phyloP scores from a whole-genome alignment of 2,888 invertebrate species.

The Aleiodes testaceus region DNA sequence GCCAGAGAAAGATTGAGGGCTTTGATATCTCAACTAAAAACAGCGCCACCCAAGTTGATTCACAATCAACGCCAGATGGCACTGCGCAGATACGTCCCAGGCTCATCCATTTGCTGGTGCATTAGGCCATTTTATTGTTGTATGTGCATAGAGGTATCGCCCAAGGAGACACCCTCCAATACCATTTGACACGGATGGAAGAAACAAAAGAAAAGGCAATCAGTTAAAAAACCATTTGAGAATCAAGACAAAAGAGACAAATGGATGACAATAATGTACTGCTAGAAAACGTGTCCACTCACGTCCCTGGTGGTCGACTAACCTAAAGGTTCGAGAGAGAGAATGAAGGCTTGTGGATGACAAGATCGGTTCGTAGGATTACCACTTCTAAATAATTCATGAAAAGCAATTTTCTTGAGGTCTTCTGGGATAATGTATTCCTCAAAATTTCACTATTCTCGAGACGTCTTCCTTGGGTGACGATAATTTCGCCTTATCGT shows the following conservation, averaged over 20 bases:
- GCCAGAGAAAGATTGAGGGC: too few relatives aligned
- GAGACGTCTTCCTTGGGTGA: too few relatives aligned
- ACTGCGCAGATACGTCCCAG: constrained; percentile 59
- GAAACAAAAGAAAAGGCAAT: constrained; percentile 42
- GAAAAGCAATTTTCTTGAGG: constrained; percentile 38
- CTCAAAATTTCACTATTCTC: too few relatives aligned
- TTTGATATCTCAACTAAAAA: constrained; percentile 52
- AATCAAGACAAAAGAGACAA: constrained; percentile 55
- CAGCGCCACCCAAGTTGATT: constrained; percentile 69
- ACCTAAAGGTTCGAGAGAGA: too few relatives aligned
- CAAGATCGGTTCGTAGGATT: constrained; percentile 16
- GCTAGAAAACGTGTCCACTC: constrained; percentile 15
- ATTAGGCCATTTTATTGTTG: constrained; percentile 64
- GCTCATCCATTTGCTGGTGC: constrained; percentile 55
- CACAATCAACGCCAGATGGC: constrained; percentile 64
- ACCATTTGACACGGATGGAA: background rate
- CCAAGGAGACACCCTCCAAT: constrained; percentile 10
- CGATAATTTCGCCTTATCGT: too few relatives aligned
- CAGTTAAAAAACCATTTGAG: constrained; percentile 51
- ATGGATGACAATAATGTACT: constrained; percentile 61
- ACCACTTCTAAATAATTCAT: constrained; percentile 27
- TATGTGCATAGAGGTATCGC: constrained; percentile 32
- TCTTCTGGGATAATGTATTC: too few relatives aligned
- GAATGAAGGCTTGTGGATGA: background rate
- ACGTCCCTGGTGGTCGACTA: constrained; percentile 35